Conservation (phyloP, 2,113 vertebrate genomes). For the Strigops habroptila region DNA sequence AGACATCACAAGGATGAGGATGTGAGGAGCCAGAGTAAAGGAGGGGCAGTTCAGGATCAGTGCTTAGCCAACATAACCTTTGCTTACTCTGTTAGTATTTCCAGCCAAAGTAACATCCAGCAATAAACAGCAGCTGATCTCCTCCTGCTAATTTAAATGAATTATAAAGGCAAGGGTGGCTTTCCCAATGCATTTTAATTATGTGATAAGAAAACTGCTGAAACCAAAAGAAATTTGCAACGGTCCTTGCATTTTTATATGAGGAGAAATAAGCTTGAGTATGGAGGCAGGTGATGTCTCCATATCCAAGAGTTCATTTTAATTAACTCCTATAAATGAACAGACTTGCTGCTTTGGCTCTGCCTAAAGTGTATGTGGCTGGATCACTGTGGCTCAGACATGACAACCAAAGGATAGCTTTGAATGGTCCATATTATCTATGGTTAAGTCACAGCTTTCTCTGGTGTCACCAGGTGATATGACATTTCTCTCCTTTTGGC, state of each 20-base stretch:
- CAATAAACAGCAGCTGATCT: background rate
- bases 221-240: constrained; percentile 3
- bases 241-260: constrained; percentile 14
- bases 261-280: constrained; percentile 5
- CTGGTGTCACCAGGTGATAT: background rate
- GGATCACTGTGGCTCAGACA: background rate
- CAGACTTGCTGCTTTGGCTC: background rate
- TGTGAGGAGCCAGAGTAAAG: background rate
- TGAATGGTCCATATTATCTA: background rate
- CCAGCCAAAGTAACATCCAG: background rate
- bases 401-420: background rate
- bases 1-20: background rate
- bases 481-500: background rate
- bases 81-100: background rate
- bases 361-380: background rate
- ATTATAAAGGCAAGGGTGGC: background rate
- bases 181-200: background rate
- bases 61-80: background rate
- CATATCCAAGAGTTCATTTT: constrained; percentile 25
- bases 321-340: background rate
- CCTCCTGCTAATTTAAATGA: background rate
- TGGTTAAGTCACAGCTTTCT: background rate
- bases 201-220: constrained; percentile 19
- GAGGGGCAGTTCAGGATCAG: background rate
- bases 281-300: constrained; percentile 1